phyloP scores from a whole-genome alignment of 1,140 invertebrate species.

The Sinonovacula constricta region DNA sequence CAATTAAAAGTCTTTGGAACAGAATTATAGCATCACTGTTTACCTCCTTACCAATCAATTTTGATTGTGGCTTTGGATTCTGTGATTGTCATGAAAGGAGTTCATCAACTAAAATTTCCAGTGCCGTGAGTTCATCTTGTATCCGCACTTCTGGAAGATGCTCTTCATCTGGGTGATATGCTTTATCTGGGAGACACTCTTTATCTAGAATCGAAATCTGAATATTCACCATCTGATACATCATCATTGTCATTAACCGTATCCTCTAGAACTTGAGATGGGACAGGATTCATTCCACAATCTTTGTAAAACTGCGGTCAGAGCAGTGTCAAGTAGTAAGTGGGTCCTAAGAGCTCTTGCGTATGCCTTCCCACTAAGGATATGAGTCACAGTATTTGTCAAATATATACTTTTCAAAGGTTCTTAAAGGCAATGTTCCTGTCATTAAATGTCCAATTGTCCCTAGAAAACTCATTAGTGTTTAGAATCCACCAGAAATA shows the following conservation, averaged over 20 bases:
- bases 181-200: too few relatives aligned
- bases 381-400: conserved; percentile 74
- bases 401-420: conserved; percentile 56
- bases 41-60: neutral
- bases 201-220: too few relatives aligned
- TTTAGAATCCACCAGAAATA: conserved; percentile 62
- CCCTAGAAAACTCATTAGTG: conserved; percentile 60
- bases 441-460: conserved; percentile 53
- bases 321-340: conserved; percentile 62
- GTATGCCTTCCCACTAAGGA: conserved; percentile 76
- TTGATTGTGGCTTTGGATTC: conserved; percentile 4
- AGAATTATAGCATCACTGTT: conserved; percentile 12
- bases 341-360: conserved; percentile 77
- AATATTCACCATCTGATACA: too few relatives aligned
- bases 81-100: too few relatives aligned
- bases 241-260: too few relatives aligned
- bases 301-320: conserved; percentile 47
- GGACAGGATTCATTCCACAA: too few relatives aligned
- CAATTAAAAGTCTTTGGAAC: conserved; percentile 30
- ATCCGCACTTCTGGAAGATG: too few relatives aligned
- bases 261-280: too few relatives aligned
- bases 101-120: too few relatives aligned
- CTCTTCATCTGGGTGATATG: too few relatives aligned
- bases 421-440: conserved; percentile 55
- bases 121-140: too few relatives aligned